Evolutionary conservation across 2,797 vertebrate species (phyloP).

Genomic region (Tokudaia tokunoshimensis): DNA sequence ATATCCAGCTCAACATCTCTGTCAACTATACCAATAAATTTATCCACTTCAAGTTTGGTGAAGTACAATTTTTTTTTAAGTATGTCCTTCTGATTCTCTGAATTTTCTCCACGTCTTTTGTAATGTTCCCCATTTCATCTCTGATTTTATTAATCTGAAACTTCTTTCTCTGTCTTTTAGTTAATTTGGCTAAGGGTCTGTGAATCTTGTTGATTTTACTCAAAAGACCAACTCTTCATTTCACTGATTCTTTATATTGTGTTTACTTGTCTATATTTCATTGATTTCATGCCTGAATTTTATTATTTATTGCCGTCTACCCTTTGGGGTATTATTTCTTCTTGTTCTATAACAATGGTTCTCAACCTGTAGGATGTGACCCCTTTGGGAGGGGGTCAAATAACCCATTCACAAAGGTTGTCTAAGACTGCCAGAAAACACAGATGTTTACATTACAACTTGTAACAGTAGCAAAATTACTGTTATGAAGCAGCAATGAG

Average conservation of each 20-base stretch:
- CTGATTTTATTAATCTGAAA: neutral
- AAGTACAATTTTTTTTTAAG: neutral
- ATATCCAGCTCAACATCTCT: neutral
- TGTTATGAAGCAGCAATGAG: neutral
- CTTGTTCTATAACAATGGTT: neutral
- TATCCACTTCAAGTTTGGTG: neutral
- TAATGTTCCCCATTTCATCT: neutral
- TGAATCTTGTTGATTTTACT: neutral
- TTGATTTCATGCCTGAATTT: neutral
- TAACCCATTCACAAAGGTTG: neutral
- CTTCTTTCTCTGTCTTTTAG: neutral
- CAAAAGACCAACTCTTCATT: neutral
- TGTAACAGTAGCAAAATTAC: neutral
- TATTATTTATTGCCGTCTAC: neutral
- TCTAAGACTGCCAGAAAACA: neutral
- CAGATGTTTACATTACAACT: neutral
- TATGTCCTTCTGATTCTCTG: neutral
- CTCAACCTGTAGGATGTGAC: neutral
- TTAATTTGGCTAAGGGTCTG: neutral
- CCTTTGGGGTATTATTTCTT: neutral
- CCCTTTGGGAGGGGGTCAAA: neutral
- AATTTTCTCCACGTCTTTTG: neutral
- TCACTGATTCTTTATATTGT: neutral
- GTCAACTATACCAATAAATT: neutral
- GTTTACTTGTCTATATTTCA: neutral